A percentile compares a stretch with the other conserved stretches of the same genome.
These are phyloP conservation scores for Sycophaga agraensis DNA, from an alignment of 1,140 invertebrate genomes.

Conservation along the genomic window DNA sequence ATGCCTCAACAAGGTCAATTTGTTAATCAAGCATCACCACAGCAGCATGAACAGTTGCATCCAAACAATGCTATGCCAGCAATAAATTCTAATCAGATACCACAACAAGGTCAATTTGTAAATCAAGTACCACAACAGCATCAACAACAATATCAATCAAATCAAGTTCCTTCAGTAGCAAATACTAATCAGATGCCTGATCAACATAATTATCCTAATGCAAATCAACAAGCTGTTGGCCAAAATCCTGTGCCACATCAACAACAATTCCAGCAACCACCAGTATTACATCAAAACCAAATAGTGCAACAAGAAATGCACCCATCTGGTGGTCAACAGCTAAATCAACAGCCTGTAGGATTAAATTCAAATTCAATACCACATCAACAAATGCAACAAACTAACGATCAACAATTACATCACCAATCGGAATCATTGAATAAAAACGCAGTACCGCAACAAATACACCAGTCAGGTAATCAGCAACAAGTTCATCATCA, in stretches of 20 bases:
- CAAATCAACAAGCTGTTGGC: constrained; percentile 31
- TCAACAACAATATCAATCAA: constrained; percentile 7
- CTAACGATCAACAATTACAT: too few species aligned
- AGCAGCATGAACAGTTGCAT: too few species aligned
- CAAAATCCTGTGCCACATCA: constrained; percentile 33
- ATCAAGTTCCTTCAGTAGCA: constrained; percentile 1
- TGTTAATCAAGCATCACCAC: neutral
- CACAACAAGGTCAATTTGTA: too few species aligned
- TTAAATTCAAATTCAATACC: too few species aligned
- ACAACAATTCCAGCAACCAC: constrained; percentile 38
- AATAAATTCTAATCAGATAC: too few species aligned
- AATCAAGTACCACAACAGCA: constrained; percentile 32
- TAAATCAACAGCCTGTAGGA: too few species aligned
- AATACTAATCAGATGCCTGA: neutral
- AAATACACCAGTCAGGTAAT: constrained; percentile 16
- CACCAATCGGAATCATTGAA: too few species aligned
- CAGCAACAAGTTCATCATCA: constrained; percentile 25
- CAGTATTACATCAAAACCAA: neutral
- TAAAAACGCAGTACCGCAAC: neutral
- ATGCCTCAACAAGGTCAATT: constrained; percentile 32
- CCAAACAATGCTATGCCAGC: too few species aligned
- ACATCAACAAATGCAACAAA: too few species aligned
- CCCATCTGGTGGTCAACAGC: constrained; percentile 26
- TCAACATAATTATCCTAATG: constrained; percentile 30
- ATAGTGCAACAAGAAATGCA: constrained; percentile 22